These are phyloP conservation scores for Trissoscelio sp. DNA, from an alignment of 2,888 invertebrate genomes.

Conservation along the genomic window DNA sequence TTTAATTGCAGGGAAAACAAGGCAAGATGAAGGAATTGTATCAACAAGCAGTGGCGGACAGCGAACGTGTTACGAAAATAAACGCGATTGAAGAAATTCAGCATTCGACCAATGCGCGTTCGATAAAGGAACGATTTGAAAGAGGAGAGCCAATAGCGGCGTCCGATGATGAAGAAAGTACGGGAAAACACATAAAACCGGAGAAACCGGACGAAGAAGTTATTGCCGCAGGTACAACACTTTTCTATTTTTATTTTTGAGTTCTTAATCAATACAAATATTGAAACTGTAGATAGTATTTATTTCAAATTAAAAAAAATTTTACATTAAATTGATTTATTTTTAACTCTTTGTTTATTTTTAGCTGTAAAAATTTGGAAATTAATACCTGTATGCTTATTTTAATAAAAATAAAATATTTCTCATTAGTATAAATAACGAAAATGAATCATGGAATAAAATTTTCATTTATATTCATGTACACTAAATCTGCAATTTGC, in stretches of 20 bases:
- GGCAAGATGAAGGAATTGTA: constrained; percentile 96
- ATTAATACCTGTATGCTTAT: too few species aligned
- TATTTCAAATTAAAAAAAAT: too few species aligned
- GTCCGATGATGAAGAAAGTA: constrained; percentile 86
- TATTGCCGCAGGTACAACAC: constrained; percentile 89
- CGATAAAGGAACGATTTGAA: constrained; percentile 92
- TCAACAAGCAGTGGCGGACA: constrained; percentile 94
- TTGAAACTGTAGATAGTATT: too few species aligned
- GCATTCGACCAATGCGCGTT: constrained; percentile 84
- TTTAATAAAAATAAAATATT: too few species aligned
- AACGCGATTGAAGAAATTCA: constrained; percentile 82
- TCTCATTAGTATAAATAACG: too few species aligned
- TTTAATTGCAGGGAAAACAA: constrained; percentile 89
- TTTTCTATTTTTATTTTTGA: constrained; percentile 1
- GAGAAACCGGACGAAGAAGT: constrained; percentile 90
- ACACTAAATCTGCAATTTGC: too few species aligned
- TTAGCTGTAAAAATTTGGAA: too few species aligned
- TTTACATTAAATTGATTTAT: too few species aligned
- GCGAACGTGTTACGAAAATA: constrained; percentile 86
- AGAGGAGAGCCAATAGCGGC: constrained; percentile 88
- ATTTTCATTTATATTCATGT: not conserved
- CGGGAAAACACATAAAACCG: constrained; percentile 84
- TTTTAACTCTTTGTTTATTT: too few species aligned
- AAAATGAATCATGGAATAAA: too few species aligned
- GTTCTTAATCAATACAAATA: too few species aligned